Evolutionary conservation across 2,797 vertebrate species (phyloP).

Genomic region (Chrysolophus pictus): DNA sequence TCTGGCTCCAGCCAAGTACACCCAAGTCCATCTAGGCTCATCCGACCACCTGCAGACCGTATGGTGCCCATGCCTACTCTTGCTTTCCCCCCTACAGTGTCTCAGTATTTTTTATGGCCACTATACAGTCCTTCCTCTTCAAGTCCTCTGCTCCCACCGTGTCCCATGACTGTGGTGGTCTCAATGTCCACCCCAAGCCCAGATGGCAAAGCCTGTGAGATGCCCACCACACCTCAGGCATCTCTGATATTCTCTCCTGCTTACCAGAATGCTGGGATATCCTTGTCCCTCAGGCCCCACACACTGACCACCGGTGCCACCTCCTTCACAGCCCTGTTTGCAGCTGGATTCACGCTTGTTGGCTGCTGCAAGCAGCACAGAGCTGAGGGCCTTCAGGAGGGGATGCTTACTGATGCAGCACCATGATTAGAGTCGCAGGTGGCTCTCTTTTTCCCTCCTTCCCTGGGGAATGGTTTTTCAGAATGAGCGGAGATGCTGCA

Average conservation of each 20-base stretch:
- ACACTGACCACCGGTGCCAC: rapidly evolving
- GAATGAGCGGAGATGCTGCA: not conserved
- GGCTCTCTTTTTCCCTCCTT: not conserved
- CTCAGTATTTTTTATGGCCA: not conserved
- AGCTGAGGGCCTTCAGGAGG: not conserved
- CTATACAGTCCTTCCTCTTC: not conserved
- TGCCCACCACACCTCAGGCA: too few relatives aligned
- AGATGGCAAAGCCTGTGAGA: not conserved
- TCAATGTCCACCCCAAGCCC: too few relatives aligned
- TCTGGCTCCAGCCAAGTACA: too few relatives aligned
- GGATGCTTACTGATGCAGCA: not conserved
- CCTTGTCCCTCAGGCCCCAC: not conserved
- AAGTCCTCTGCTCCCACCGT: not conserved
- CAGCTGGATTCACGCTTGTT: not conserved
- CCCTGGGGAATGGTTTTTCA: not conserved
- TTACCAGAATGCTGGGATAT: too few relatives aligned
- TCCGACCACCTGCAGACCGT: not conserved
- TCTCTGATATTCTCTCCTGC: not conserved
- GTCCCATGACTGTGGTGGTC: rapidly evolving
- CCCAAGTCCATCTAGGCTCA: too few relatives aligned
- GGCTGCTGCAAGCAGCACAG: not conserved
- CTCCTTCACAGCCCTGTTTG: too few relatives aligned
- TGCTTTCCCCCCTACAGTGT: not conserved
- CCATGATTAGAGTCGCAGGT: conserved; percentile 51
- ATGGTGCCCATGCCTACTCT: not conserved